phyloP scores from a whole-genome alignment of 2,113 vertebrate genomes.

The Pongo abelii region DNA sequence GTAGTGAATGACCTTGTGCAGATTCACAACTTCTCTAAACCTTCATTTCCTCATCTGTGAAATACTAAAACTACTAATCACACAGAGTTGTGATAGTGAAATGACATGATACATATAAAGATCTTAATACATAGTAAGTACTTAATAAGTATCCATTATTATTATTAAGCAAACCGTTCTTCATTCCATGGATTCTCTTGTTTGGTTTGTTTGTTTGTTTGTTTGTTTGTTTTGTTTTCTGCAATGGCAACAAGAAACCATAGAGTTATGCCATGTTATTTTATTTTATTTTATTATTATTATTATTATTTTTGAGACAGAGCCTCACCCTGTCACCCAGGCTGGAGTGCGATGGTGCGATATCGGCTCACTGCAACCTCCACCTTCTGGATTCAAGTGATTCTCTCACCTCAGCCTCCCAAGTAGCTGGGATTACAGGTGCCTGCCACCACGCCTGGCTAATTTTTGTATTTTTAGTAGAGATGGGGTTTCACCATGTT shows the following conservation, averaged over 20 bases:
- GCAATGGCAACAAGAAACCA: not conserved
- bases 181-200: not conserved
- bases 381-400: no score
- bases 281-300: no score
- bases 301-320: no score
- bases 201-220: not conserved
- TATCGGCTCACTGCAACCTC: no score
- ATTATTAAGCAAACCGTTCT: constrained; percentile 2
- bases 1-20: not conserved
- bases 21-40: not conserved
- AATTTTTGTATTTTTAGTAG: no score
- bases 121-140: not conserved
- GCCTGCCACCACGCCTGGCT: no score
- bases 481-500: no score
- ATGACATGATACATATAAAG: not conserved
- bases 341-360: no score
- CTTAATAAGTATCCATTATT: not conserved
- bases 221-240: not conserved
- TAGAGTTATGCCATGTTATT: not conserved
- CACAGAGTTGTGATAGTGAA: not conserved
- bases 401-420: no score
- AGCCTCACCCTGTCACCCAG: no score
- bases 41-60: not conserved
- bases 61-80: not conserved
- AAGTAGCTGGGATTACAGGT: no score